Evolutionary conservation across 2,888 invertebrate species (phyloP).

Genomic region (Nymphalis urticae): DNA sequence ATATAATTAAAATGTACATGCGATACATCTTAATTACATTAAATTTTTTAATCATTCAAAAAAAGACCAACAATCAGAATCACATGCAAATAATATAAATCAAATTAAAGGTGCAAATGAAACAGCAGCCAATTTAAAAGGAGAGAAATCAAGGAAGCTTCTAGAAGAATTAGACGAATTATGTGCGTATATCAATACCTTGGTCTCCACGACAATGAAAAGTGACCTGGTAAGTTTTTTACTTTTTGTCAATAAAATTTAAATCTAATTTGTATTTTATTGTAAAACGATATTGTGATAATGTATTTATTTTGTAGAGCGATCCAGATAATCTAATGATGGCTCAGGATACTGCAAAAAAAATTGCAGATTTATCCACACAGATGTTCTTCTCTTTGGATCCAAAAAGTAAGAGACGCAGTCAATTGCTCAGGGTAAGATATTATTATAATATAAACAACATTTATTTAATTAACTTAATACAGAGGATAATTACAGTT

Average conservation of each 20-base stretch:
- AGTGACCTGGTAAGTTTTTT: conserved; percentile 50
- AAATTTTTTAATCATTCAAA: no score
- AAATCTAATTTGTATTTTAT: background rate
- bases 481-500: no score
- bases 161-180: conserved; percentile 60
- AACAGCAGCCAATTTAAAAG: conserved; percentile 53
- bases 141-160: conserved; percentile 56
- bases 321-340: conserved; percentile 40
- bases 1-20: no score
- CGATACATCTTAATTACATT: no score
- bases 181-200: conserved; percentile 48
- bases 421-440: conserved; percentile 52
- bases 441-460: background rate
- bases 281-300: background rate
- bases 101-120: conserved; percentile 53
- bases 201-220: conserved; percentile 43
- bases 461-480: no score
- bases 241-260: background rate
- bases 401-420: conserved; percentile 52
- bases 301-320: conserved; percentile 28
- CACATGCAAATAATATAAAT: no score
- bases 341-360: conserved; percentile 59
- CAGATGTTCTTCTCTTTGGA: conserved; percentile 64
- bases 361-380: conserved; percentile 62
- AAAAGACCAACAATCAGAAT: no score